Conservation (phyloP, 2,113 vertebrate genomes). For the Myrmecobius fasciatus region DNA sequence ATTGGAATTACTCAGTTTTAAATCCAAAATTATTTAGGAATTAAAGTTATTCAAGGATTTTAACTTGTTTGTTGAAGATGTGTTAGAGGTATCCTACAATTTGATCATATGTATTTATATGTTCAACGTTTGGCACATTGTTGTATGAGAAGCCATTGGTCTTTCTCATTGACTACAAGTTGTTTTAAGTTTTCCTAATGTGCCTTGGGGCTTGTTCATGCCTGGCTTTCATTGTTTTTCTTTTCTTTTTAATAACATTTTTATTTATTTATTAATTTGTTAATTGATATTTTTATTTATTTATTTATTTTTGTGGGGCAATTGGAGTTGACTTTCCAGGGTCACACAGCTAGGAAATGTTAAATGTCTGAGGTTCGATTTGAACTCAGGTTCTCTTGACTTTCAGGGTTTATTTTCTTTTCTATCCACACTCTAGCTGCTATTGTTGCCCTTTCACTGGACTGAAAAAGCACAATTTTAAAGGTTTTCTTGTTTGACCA, state of each 20-base stretch:
- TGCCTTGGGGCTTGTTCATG: background rate
- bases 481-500: background rate
- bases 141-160: background rate
- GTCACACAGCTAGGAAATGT: no score
- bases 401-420: no score
- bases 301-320: no score
- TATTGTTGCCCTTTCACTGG: conserved; percentile 14
- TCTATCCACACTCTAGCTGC: no score
- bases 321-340: no score
- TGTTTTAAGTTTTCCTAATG: background rate
- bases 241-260: no score
- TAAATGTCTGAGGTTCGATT: no score
- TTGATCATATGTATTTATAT: background rate
- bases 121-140: background rate
- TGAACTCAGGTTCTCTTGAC: no score
- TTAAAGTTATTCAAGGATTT: background rate
- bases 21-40: background rate
- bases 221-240: background rate
- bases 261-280: no score
- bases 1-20: background rate
- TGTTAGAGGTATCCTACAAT: background rate
- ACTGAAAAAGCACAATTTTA: background rate
- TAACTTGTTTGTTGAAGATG: background rate
- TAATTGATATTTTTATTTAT: no score
- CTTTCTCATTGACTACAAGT: background rate